Evolutionary conservation across 2,888 invertebrate species (phyloP).

Genomic region (Liopterus haemorrhoidalis): DNA sequence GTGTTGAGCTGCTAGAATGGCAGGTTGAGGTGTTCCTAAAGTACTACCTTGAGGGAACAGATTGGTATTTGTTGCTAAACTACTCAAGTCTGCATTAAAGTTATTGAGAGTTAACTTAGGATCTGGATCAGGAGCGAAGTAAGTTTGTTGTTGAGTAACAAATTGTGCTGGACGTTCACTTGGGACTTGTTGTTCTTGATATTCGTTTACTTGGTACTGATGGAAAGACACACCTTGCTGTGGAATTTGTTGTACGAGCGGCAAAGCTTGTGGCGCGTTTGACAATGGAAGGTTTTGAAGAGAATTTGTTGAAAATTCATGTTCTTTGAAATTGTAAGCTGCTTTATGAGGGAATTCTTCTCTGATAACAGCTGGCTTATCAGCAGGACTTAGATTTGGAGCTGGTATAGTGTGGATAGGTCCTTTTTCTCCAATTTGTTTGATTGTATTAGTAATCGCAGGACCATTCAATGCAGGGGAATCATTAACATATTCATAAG

Average conservation of each 20-base stretch:
- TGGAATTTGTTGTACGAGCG: neutral
- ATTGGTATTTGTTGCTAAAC: conserved; percentile 2
- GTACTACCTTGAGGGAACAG: conserved; percentile 42
- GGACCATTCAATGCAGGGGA: conserved; percentile 33
- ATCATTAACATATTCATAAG: too few species aligned
- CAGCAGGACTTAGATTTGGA: conserved; percentile 67
- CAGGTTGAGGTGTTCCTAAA: conserved; percentile 41
- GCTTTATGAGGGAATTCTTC: conserved; percentile 39
- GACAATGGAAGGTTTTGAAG: neutral
- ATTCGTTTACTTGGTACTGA: conserved; percentile 53
- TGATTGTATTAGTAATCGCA: conserved; percentile 39
- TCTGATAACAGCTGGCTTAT: conserved; percentile 54
- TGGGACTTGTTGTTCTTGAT: conserved; percentile 36
- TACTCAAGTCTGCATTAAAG: neutral
- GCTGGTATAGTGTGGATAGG: conserved; percentile 84
- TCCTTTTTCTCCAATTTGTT: conserved; percentile 52
- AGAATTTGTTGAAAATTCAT: conserved; percentile 25
- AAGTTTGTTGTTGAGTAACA: conserved; percentile 44
- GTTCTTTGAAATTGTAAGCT: conserved; percentile 35
- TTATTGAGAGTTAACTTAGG: conserved; percentile 36
- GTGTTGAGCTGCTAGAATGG: conserved; percentile 32
- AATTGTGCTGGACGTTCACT: conserved; percentile 44
- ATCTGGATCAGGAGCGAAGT: conserved; percentile 50
- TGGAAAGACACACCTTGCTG: conserved; percentile 32
- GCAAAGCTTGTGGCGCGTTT: conserved; percentile 13